phyloP scores from a whole-genome alignment of 2,797 vertebrate genomes.

The Lithobates sylvaticus region DNA sequence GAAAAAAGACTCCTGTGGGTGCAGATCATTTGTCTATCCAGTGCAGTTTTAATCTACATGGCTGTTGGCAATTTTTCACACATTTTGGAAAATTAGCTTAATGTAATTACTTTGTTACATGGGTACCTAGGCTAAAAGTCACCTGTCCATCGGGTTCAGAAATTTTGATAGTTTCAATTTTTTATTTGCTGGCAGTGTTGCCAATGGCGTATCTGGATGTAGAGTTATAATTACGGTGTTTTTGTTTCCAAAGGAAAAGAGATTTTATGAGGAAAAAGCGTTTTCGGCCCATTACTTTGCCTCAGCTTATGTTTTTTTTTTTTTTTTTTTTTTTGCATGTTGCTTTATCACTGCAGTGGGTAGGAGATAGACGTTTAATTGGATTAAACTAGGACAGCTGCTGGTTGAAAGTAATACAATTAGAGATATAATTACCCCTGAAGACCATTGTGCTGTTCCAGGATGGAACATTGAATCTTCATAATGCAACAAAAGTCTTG shows the following conservation, averaged over 20 bases:
- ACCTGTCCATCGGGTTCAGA: neutral
- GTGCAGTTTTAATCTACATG: too few relatives aligned
- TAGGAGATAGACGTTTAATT: constrained; percentile 64
- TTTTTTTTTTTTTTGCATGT: constrained; percentile 32
- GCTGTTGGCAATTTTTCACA: neutral
- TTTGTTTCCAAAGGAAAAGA: neutral
- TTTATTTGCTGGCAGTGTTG: neutral
- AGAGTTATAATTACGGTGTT: neutral
- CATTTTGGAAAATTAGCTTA: too few relatives aligned
- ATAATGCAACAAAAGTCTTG: constrained; percentile 49
- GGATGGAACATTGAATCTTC: constrained; percentile 54
- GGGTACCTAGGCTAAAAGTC: neutral
- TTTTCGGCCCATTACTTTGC: constrained; percentile 15
- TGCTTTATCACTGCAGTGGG: constrained; percentile 61
- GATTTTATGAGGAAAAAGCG: neutral
- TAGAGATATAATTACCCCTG: constrained; percentile 63
- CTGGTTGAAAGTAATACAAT: constrained; percentile 72
- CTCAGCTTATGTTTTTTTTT: constrained; percentile 9
- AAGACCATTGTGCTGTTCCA: constrained; percentile 61
- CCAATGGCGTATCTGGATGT: too few relatives aligned
- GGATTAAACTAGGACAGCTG: constrained; percentile 68
- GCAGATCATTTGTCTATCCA: too few relatives aligned
- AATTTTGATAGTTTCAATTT: neutral
- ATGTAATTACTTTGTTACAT: neutral
- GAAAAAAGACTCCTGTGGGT: too few relatives aligned